phyloP scores from a whole-genome alignment of 2,113 vertebrate species.

The Varanus komodoensis region DNA sequence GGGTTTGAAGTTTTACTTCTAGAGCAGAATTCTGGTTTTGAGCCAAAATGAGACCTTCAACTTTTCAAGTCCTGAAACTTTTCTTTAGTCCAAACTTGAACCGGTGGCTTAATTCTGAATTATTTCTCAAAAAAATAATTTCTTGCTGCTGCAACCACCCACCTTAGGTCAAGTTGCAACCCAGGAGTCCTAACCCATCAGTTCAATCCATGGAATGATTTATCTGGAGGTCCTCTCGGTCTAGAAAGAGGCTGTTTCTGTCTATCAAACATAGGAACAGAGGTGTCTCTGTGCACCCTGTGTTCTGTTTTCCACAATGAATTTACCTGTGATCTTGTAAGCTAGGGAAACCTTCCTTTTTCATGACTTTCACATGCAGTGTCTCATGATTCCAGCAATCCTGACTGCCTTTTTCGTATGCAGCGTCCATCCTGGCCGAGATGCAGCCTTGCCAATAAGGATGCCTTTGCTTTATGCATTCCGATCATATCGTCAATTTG shows the following conservation, averaged over 20 bases:
- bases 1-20: too few species aligned
- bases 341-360: neutral
- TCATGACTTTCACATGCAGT: neutral
- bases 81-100: neutral
- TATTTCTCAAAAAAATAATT: too few species aligned
- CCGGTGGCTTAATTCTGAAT: too few species aligned
- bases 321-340: neutral
- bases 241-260: neutral
- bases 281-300: neutral
- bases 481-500: conserved; percentile 15
- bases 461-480: conserved; percentile 6
- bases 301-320: neutral
- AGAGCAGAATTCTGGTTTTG: too few species aligned
- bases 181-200: neutral
- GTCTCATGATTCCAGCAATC: neutral
- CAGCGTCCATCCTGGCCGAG: neutral
- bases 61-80: too few species aligned
- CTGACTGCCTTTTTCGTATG: neutral
- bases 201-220: neutral
- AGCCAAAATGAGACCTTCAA: too few species aligned
- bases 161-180: too few species aligned
- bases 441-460: neutral
- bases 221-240: neutral
- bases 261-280: neutral
- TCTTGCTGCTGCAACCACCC: too few species aligned